Conservation (phyloP, 2,113 vertebrate species). For the Illadopsis cleaveri region DNA sequence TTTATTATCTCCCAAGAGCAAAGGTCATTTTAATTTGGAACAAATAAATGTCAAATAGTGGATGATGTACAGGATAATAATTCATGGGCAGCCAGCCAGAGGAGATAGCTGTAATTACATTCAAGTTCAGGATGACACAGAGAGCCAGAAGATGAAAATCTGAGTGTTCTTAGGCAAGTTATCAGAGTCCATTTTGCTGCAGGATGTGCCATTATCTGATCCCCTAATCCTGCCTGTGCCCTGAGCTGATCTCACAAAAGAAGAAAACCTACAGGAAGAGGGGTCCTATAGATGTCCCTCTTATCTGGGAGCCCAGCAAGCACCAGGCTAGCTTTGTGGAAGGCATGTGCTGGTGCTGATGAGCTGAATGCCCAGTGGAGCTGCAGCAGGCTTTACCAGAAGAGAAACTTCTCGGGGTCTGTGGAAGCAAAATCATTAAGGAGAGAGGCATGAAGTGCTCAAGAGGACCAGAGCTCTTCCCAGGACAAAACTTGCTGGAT, state of each 20-base stretch:
- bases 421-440: neutral
- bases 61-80: constrained; percentile 31
- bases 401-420: neutral
- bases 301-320: neutral
- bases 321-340: neutral
- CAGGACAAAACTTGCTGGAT: neutral
- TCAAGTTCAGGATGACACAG: constrained; percentile 11
- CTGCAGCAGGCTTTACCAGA: neutral
- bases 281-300: neutral
- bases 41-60: constrained; percentile 44
- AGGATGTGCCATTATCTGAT: neutral
- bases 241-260: neutral
- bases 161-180: neutral
- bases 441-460: neutral
- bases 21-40: constrained; percentile 52
- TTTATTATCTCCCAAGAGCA: constrained; percentile 18
- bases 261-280: neutral
- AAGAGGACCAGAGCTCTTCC: neutral
- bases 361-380: neutral
- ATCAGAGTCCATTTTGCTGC: neutral
- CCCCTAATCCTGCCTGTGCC: neutral
- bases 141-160: neutral
- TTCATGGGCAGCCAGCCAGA: neutral
- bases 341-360: neutral
- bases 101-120: constrained; percentile 38